Percentiles rank a stretch among this genome's conserved stretches.
These are phyloP conservation scores for Siniperca chuatsi DNA, from an alignment of 2,113 vertebrate species.

Conservation along the genomic window DNA sequence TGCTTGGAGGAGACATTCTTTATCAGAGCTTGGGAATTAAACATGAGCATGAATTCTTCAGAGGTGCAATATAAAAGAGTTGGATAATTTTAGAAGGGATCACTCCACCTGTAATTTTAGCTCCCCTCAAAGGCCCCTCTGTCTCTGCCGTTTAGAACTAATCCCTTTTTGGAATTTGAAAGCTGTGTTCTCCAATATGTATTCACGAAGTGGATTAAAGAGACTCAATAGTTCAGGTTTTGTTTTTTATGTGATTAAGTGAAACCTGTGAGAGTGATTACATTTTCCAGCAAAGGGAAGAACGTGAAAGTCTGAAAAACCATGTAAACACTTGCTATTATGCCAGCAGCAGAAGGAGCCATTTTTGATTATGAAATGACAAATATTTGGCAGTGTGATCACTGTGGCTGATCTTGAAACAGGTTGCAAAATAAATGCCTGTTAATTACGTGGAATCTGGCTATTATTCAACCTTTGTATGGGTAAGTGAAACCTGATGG, in stretches of 20 bases:
- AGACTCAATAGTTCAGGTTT: slow-evolving; percentile 71
- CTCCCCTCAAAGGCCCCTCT: slow-evolving; percentile 82
- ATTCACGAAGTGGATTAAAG: slow-evolving; percentile 80
- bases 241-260: slow-evolving; percentile 75
- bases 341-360: slow-evolving; percentile 21
- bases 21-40: slow-evolving; percentile 86
- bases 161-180: slow-evolving; percentile 81
- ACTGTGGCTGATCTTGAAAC: slow-evolving; percentile 28
- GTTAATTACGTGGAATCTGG: slow-evolving; percentile 39
- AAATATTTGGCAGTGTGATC: slow-evolving; percentile 45
- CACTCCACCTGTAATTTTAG: slow-evolving; percentile 88
- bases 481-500: slow-evolving; percentile 6
- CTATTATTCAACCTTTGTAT: slow-evolving; percentile 39
- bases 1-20: slow-evolving; percentile 84
- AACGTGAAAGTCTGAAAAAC: slow-evolving; percentile 43
- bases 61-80: slow-evolving; percentile 86
- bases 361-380: slow-evolving; percentile 26
- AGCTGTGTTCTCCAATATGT: slow-evolving; percentile 79
- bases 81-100: slow-evolving; percentile 90
- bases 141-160: slow-evolving; percentile 81
- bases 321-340: slow-evolving; percentile 56
- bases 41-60: slow-evolving; percentile 88
- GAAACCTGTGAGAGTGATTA: slow-evolving; percentile 74
- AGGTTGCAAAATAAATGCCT: slow-evolving; percentile 36
- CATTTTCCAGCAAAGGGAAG: slow-evolving; percentile 62